Evolutionary conservation across 1,140 invertebrate species (phyloP).

Genomic region (Chrysomallon squamiferum): DNA sequence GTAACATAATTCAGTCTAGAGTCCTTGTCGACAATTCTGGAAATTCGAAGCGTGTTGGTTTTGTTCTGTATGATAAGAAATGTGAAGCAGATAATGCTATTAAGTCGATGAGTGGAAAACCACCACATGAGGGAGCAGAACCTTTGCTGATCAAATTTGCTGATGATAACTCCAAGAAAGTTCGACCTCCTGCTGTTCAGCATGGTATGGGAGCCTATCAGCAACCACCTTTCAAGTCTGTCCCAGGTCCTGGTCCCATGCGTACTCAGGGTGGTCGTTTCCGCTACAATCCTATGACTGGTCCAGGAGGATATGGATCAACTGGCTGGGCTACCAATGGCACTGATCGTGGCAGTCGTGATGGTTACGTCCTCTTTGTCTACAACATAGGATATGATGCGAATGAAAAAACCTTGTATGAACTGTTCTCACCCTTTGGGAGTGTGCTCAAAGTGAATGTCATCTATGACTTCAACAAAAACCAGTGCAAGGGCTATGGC

Average conservation of each 20-base stretch:
- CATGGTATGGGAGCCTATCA: constrained; percentile 11
- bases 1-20: constrained; percentile 88
- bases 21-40: constrained; percentile 86
- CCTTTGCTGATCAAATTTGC: constrained; percentile 87
- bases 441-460: constrained; percentile 63
- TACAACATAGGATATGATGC: constrained; percentile 65
- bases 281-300: constrained; percentile 51
- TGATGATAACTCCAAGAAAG: constrained; percentile 86
- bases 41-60: constrained; percentile 85
- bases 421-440: constrained; percentile 62
- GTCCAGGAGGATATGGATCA: constrained; percentile 6
- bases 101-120: constrained; percentile 80
- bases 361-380: constrained; percentile 59
- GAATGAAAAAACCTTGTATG: constrained; percentile 60
- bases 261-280: constrained; percentile 38
- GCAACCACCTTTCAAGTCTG: background rate
- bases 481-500: constrained; percentile 62
- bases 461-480: constrained; percentile 56
- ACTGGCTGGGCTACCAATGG: constrained; percentile 5
- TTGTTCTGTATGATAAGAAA: constrained; percentile 73
- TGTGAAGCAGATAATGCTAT: constrained; percentile 88
- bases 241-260: constrained; percentile 37
- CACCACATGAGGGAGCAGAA: constrained; percentile 82
- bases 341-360: constrained; percentile 4
- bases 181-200: constrained; percentile 33